Conservation (phyloP, 2,888 invertebrate species). For the Lasioglossum zephyrum region DNA sequence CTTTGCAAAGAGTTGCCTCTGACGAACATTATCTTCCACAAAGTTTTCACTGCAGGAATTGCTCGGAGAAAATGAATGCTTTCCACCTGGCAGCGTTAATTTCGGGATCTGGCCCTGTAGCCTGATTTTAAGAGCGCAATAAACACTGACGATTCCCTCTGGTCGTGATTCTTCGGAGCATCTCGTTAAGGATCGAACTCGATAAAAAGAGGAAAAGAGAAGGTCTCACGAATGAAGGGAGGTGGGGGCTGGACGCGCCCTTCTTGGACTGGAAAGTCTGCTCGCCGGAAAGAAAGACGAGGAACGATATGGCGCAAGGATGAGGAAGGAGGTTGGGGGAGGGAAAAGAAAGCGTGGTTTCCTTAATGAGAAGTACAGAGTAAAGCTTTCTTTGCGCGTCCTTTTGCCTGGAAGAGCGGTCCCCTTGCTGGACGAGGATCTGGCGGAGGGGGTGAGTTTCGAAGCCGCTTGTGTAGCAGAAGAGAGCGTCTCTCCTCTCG, state of each 20-base stretch:
- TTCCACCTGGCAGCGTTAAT: not conserved
- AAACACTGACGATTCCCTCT: constrained; percentile 17
- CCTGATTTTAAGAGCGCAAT: constrained; percentile 20
- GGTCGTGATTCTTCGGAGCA: constrained; percentile 29
- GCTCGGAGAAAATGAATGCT: not conserved
- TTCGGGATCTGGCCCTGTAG: not conserved
- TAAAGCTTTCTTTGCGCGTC: constrained; percentile 83
- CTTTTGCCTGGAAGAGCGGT: constrained; percentile 60
- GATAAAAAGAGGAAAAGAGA: constrained; percentile 9
- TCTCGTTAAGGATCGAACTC: constrained; percentile 60
- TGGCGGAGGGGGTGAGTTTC: not conserved
- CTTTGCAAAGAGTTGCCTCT: no score
- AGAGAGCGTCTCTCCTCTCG: not conserved
- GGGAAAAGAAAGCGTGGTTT: constrained; percentile 77
- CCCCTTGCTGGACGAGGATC: constrained; percentile 7
- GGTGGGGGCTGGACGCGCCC: constrained; percentile 31
- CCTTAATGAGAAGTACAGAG: constrained; percentile 84
- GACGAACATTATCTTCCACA: not conserved
- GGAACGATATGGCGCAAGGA: not conserved
- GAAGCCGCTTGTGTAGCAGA: constrained; percentile 14
- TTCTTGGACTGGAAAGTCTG: constrained; percentile 15
- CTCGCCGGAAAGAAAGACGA: not conserved
- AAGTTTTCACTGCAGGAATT: not conserved
- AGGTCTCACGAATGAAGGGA: not conserved
- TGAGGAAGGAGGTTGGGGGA: constrained; percentile 53